Conservation (phyloP, 2,888 invertebrate genomes). For the Melanostoma scalare region DNA sequence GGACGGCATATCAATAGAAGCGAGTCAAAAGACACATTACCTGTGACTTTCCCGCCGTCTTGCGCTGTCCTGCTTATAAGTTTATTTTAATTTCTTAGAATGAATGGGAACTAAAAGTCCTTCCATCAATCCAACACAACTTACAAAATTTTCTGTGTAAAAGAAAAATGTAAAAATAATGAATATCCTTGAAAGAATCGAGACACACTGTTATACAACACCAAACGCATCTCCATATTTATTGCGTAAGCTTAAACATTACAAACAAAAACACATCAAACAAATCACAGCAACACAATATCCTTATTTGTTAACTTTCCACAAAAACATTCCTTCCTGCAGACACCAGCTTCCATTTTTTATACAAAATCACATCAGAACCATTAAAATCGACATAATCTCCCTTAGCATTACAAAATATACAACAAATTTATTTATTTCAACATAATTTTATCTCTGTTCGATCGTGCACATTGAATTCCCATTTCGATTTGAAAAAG, state of each 20-base stretch:
- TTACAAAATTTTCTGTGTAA: too few relatives aligned
- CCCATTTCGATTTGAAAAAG: conserved; percentile 69
- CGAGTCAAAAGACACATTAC: too few relatives aligned
- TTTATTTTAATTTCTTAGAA: too few relatives aligned
- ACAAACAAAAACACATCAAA: conserved; percentile 1
- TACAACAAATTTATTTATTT: conserved; percentile 65
- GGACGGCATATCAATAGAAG: too few relatives aligned
- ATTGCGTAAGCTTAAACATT: conserved; percentile 7
- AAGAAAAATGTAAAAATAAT: too few relatives aligned
- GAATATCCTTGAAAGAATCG: too few relatives aligned
- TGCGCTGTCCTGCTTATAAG: too few relatives aligned
- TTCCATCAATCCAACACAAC: too few relatives aligned
- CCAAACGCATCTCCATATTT: not conserved
- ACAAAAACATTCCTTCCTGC: conserved; percentile 28
- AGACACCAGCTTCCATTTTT: conserved; percentile 1
- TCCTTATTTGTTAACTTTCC: conserved; percentile 45
- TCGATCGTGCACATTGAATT: conserved; percentile 69
- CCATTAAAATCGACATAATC: conserved; percentile 63
- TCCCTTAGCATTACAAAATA: conserved; percentile 60
- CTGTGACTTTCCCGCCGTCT: too few relatives aligned
- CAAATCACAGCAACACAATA: conserved; percentile 27
- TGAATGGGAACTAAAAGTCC: too few relatives aligned
- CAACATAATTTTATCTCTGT: conserved; percentile 65
- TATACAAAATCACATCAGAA: conserved; percentile 56
- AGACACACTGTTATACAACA: not conserved